These are phyloP conservation scores for Menura novaehollandiae DNA, from an alignment of 2,113 vertebrate genomes.

Conservation along the genomic window DNA sequence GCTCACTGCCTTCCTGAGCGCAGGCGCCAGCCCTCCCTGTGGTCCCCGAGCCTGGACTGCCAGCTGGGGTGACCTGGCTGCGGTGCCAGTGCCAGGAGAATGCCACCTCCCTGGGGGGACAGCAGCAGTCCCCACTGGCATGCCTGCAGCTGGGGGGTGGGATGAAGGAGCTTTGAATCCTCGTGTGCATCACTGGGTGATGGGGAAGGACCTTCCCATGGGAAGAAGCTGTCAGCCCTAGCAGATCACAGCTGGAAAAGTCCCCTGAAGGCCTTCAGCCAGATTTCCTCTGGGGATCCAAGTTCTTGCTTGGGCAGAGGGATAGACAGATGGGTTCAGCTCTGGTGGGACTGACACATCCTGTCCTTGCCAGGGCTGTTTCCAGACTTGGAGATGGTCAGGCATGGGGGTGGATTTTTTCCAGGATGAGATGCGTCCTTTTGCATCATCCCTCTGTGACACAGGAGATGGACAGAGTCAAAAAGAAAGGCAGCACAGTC, in stretches of 20 bases:
- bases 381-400: background rate
- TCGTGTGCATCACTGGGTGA: background rate
- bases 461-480: background rate
- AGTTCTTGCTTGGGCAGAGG: background rate
- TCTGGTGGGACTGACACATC: background rate
- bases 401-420: background rate
- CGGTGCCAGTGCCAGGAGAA: background rate
- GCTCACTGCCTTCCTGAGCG: slow-evolving; percentile 6
- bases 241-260: background rate
- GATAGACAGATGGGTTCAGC: accelerated
- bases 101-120: background rate
- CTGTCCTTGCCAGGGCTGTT: accelerated
- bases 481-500: background rate
- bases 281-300: background rate
- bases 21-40: background rate
- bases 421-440: background rate
- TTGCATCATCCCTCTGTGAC: background rate
- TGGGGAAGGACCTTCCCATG: background rate
- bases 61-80: background rate
- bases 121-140: accelerated
- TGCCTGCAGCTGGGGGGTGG: background rate
- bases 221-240: background rate
- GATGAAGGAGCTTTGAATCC: background rate
- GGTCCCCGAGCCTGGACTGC: background rate
- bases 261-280: background rate